Conservation (phyloP, 2,113 vertebrate genomes). For the Oncorhynchus masou region DNA sequence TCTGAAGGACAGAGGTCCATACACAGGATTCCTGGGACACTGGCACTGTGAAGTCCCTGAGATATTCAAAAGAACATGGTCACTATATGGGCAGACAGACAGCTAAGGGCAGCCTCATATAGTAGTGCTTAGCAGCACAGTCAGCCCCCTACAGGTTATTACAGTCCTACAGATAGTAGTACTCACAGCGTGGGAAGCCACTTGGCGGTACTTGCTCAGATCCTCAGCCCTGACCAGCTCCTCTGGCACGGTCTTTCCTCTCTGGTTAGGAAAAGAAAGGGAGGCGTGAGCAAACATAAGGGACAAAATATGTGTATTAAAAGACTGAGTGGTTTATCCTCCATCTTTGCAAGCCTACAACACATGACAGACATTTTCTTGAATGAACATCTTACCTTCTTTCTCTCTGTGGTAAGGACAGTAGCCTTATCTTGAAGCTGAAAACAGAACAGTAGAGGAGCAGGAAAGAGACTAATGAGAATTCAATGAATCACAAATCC, state of each 20-base stretch:
- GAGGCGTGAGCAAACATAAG: not conserved
- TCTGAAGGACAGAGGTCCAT: constrained; percentile 95
- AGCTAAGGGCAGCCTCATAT: not conserved
- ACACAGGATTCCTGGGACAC: constrained; percentile 92
- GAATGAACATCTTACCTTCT: constrained; percentile 81
- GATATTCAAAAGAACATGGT: not conserved
- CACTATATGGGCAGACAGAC: not conserved
- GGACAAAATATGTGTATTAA: no score
- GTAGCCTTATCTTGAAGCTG: constrained; percentile 99
- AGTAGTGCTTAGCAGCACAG: not conserved
- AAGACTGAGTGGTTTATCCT: not conserved
- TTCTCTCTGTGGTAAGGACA: constrained; percentile 95
- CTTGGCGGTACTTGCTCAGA: constrained; percentile 95
- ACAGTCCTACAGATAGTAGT: not conserved
- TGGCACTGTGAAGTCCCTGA: constrained; percentile 86
- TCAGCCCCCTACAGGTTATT: not conserved
- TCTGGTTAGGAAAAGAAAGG: constrained; percentile 67
- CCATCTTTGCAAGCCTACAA: not conserved
- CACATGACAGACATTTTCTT: not conserved
- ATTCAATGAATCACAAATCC: not conserved
- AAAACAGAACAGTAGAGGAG: not conserved
- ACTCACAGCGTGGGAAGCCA: constrained; percentile 93
- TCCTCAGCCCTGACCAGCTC: constrained; percentile 94
- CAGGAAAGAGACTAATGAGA: not conserved
- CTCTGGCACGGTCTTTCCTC: constrained; percentile 95